Conservation (phyloP, 2,113 vertebrate genomes). For the Podarcis raffonei region DNA sequence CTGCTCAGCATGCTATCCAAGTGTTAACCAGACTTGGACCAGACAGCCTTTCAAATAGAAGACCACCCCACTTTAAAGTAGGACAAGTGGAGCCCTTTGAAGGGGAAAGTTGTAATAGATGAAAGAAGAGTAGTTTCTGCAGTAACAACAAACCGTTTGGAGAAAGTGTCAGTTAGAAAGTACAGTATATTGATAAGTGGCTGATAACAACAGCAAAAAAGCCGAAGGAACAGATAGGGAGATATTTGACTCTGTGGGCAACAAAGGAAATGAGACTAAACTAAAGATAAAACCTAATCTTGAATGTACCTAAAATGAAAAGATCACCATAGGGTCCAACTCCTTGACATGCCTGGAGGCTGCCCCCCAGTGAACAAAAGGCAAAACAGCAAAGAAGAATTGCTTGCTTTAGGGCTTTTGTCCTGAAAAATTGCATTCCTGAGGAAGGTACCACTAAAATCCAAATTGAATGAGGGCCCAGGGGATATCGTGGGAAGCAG, state of each 20-base stretch:
- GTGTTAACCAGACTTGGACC: too few species aligned
- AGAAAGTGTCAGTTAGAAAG: background rate
- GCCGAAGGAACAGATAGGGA: background rate
- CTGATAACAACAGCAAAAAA: background rate
- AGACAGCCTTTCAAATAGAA: too few species aligned
- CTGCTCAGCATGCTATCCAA: too few species aligned
- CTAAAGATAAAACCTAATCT: background rate
- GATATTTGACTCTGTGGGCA: background rate
- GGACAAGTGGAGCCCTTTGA: background rate
- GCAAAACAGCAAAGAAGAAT: background rate
- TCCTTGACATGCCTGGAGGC: background rate
- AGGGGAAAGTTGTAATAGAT: background rate
- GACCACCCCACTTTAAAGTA: too few species aligned
- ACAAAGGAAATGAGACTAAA: constrained; percentile 1
- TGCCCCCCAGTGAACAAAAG: background rate
- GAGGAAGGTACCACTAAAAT: background rate
- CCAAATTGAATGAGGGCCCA: background rate
- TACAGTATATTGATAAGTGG: background rate
- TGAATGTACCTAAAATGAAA: background rate
- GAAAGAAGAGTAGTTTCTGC: background rate
- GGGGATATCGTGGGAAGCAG: background rate
- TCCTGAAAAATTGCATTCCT: background rate
- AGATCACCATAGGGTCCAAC: background rate
- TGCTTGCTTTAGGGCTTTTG: background rate
- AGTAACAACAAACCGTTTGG: background rate